Evolutionary conservation across 2,888 invertebrate genomes (phyloP).

Genomic region (Rhingia campestris): DNA sequence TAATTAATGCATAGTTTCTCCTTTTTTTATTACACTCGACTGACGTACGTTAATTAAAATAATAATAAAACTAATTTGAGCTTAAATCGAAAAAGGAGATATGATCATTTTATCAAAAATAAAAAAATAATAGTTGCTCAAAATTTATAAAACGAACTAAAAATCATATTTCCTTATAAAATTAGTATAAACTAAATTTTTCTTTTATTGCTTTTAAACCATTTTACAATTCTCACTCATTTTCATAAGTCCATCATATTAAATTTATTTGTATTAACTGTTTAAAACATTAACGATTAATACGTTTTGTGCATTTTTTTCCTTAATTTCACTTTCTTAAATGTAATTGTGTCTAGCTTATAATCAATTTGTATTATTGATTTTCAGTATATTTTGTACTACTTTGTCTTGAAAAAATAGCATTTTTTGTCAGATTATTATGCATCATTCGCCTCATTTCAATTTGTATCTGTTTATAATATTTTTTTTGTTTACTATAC

Average conservation of each 20-base stretch:
- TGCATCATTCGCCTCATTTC: constrained; percentile 45
- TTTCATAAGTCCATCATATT: constrained; percentile 11
- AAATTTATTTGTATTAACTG: constrained; percentile 31
- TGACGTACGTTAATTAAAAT: constrained; percentile 58
- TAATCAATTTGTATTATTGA: constrained; percentile 20
- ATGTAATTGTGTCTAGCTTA: constrained; percentile 39
- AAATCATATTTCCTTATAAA: constrained; percentile 47
- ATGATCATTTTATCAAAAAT: constrained; percentile 14
- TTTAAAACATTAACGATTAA: constrained; percentile 14
- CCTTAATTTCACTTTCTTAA: constrained; percentile 6
- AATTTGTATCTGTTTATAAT: constrained; percentile 44
- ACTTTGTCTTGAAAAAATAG: constrained; percentile 22
- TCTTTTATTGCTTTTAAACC: constrained; percentile 18
- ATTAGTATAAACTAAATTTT: constrained; percentile 36
- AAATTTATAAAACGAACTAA: constrained; percentile 32
- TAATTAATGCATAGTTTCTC: constrained; percentile 32
- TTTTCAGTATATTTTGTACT: constrained; percentile 32
- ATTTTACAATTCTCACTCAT: constrained; percentile 5
- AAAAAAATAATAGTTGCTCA: constrained; percentile 35
- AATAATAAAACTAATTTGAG: constrained; percentile 27
- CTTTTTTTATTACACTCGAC: constrained; percentile 60
- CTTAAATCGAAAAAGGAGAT: constrained; percentile 43
- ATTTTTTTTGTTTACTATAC: constrained; percentile 56
- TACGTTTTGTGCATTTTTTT: constrained; percentile 32
- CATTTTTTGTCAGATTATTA: constrained; percentile 36